phyloP scores from a whole-genome alignment of 1,140 invertebrate species.

The Procambarus clarkii region DNA sequence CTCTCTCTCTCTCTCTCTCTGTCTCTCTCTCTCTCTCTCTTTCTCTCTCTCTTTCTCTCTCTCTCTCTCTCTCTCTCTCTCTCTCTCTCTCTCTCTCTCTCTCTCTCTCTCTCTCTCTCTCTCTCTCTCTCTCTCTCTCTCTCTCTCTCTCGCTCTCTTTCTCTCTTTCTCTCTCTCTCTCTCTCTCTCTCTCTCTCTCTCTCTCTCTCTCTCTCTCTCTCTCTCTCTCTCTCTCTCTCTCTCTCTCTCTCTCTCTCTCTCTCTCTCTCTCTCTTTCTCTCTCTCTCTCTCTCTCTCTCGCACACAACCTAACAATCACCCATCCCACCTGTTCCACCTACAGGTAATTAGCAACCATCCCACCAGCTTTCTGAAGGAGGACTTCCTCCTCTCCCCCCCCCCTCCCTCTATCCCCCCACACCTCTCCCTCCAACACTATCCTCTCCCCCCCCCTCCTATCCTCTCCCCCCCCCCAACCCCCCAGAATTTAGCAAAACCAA shows the following conservation, averaged over 20 bases:
- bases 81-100: background rate
- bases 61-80: background rate
- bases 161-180: background rate
- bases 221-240: background rate
- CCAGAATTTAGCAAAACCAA: no score
- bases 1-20: background rate
- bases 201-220: background rate
- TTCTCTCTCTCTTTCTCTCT: background rate
- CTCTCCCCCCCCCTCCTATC: no score
- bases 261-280: constrained; percentile 12
- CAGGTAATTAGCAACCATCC: no score
- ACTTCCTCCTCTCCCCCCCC: no score
- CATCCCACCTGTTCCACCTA: no score
- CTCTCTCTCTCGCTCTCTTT: background rate
- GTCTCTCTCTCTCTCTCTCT: background rate
- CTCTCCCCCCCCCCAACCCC: no score
- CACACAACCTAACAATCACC: no score
- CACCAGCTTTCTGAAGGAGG: no score
- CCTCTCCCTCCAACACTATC: no score
- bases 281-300: background rate
- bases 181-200: background rate
- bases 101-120: constrained; percentile 27
- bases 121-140: constrained; percentile 1
- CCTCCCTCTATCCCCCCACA: no score
- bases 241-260: constrained; percentile 2